Conservation (phyloP, 2,888 invertebrate genomes). For the Phaonia tiefii region DNA sequence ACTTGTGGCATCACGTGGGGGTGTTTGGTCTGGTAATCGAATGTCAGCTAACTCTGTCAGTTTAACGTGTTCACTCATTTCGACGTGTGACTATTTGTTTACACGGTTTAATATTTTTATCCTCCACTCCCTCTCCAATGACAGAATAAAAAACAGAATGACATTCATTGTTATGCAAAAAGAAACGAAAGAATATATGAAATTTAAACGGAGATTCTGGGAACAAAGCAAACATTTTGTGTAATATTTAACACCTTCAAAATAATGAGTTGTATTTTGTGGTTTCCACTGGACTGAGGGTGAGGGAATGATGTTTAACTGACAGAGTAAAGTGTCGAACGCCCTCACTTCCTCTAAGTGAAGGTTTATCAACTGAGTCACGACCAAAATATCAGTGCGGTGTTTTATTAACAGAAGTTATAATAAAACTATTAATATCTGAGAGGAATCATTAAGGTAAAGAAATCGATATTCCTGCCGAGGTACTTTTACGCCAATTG, state of each 20-base stretch:
- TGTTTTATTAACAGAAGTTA: no score
- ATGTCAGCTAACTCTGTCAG: neutral
- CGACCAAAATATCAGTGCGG: no score
- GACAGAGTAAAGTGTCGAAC: no score
- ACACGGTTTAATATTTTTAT: neutral
- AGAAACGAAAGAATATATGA: constrained; percentile 12
- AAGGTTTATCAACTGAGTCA: no score
- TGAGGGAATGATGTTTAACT: no score
- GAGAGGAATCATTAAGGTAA: no score
- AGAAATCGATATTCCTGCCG: no score
- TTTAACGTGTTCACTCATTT: constrained; percentile 17
- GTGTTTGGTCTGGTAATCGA: constrained; percentile 11
- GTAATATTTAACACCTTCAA: constrained; percentile 46
- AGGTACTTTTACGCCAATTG: no score
- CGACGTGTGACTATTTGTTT: constrained; percentile 3
- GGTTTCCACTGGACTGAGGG: no score
- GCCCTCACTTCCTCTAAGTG: no score
- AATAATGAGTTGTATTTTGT: constrained; percentile 2
- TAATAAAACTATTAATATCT: no score
- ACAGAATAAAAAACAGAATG: constrained; percentile 1
- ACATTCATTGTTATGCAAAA: constrained; percentile 32
- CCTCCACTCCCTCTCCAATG: no score
- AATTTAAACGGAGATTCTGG: constrained; percentile 30
- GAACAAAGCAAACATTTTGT: constrained; percentile 21
- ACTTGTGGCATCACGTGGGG: constrained; percentile 17